Evolutionary conservation across 2,888 invertebrate species (phyloP).

Genomic region (Latrodectus elegans): DNA sequence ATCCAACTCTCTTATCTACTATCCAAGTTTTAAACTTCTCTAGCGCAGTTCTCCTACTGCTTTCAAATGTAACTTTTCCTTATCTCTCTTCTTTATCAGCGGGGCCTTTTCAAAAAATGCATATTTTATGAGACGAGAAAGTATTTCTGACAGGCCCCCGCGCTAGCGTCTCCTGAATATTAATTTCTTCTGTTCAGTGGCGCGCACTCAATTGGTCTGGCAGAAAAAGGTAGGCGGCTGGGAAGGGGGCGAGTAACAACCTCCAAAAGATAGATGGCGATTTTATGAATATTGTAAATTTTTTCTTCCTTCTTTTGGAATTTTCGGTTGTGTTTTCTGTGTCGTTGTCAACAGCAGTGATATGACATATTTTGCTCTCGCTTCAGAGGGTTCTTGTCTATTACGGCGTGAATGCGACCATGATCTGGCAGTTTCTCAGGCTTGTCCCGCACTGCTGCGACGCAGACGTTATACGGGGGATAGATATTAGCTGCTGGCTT

Average conservation of each 20-base stretch:
- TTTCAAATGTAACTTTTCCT: slow-evolving; percentile 28
- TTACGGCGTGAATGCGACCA: slow-evolving; percentile 3
- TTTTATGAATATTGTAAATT: slow-evolving; percentile 34
- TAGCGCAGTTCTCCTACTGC: not conserved
- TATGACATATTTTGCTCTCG: slow-evolving; percentile 13
- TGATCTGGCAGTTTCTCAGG: slow-evolving; percentile 2
- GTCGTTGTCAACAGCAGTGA: slow-evolving; percentile 23
- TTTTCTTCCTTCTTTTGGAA: not conserved
- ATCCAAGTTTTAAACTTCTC: slow-evolving; percentile 45
- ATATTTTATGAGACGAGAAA: slow-evolving; percentile 62
- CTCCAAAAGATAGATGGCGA: slow-evolving; percentile 41
- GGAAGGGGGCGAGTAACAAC: slow-evolving; percentile 2
- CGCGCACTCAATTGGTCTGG: slow-evolving; percentile 35
- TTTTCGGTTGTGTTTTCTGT: slow-evolving; percentile 2
- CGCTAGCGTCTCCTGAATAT: slow-evolving; percentile 35
- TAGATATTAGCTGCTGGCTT: not conserved
- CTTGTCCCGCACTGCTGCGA: not conserved
- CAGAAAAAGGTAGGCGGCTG: too few relatives aligned
- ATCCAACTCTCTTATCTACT: slow-evolving; percentile 15
- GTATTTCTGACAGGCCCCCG: slow-evolving; percentile 47
- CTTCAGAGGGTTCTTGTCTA: slow-evolving; percentile 8
- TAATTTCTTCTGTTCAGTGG: not conserved
- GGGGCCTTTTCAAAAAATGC: slow-evolving; percentile 56
- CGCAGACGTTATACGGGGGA: not conserved
- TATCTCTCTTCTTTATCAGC: slow-evolving; percentile 46